Evolutionary conservation across 2,888 invertebrate genomes (phyloP).

Genomic region (Agrochola lota): DNA sequence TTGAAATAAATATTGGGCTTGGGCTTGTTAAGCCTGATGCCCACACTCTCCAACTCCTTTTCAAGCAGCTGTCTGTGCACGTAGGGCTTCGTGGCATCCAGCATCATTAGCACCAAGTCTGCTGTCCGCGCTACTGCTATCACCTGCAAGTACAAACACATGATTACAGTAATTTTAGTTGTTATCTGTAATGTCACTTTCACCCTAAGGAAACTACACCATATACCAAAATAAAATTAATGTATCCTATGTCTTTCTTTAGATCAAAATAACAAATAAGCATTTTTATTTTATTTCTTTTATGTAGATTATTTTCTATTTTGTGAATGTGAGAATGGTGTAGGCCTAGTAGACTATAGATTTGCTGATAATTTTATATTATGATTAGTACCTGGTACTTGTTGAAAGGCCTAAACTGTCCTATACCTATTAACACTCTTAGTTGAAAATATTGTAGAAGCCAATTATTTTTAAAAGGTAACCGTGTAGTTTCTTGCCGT

Average conservation of each 20-base stretch:
- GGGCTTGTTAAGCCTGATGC: slow-evolving; percentile 98
- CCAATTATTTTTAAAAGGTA: too few species aligned
- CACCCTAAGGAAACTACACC: neutral
- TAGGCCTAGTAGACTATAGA: too few species aligned
- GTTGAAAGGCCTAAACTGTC: too few species aligned
- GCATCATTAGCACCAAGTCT: slow-evolving; percentile 99
- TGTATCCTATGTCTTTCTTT: neutral
- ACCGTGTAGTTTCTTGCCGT: too few species aligned
- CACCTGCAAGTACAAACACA: slow-evolving; percentile 89
- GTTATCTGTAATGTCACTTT: neutral
- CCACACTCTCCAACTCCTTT: slow-evolving; percentile 98
- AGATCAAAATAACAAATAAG: neutral
- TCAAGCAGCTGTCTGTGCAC: slow-evolving; percentile 98
- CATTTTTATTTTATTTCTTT: too few species aligned
- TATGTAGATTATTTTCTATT: too few species aligned
- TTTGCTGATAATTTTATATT: too few species aligned
- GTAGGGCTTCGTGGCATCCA: slow-evolving; percentile 99
- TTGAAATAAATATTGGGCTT: slow-evolving; percentile 99
- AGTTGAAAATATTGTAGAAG: too few species aligned
- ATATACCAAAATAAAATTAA: neutral
- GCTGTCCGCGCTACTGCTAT: slow-evolving; percentile 99
- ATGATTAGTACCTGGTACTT: too few species aligned
- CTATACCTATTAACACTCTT: too few species aligned
- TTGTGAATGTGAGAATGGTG: too few species aligned
- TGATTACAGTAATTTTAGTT: neutral